Conservation (phyloP, 2,797 vertebrate genomes). For the Picus viridis region DNA sequence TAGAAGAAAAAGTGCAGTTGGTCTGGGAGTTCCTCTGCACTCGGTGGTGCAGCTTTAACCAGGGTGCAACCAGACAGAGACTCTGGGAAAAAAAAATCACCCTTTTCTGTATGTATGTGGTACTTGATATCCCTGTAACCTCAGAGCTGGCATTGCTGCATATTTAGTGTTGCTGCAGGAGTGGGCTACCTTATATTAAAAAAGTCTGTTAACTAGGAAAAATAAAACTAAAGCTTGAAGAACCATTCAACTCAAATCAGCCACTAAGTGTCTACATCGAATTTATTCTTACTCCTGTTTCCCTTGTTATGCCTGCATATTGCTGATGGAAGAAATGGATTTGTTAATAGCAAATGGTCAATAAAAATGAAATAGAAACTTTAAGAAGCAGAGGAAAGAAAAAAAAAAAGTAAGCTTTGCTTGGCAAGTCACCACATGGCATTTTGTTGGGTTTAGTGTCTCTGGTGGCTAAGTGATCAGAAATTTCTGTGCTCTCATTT, state of each 20-base stretch:
- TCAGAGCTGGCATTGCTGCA: neutral
- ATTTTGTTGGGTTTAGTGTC: too few species aligned
- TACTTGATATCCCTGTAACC: neutral
- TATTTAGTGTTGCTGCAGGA: neutral
- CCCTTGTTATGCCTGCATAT: neutral
- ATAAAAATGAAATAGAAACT: neutral
- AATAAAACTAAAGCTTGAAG: neutral
- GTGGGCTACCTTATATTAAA: neutral
- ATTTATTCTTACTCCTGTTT: neutral
- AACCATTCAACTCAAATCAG: neutral
- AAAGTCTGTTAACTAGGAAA: neutral
- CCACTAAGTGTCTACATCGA: neutral
- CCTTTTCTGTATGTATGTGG: neutral
- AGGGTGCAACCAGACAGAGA: neutral
- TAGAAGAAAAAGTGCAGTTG: neutral
- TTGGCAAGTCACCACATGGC: too few species aligned
- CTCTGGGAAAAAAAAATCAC: neutral
- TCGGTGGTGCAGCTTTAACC: neutral
- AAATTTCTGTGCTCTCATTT: too few species aligned
- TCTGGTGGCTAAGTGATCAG: too few species aligned
- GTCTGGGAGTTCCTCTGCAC: slow-evolving; percentile 14
- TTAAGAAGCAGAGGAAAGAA: neutral
- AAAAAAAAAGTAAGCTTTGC: neutral
- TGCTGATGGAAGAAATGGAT: neutral
- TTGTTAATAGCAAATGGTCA: neutral